Base-by-base conservation (phyloP, 2,113 vertebrate species). In the Sterrhoptilus dennistouni region DNA sequence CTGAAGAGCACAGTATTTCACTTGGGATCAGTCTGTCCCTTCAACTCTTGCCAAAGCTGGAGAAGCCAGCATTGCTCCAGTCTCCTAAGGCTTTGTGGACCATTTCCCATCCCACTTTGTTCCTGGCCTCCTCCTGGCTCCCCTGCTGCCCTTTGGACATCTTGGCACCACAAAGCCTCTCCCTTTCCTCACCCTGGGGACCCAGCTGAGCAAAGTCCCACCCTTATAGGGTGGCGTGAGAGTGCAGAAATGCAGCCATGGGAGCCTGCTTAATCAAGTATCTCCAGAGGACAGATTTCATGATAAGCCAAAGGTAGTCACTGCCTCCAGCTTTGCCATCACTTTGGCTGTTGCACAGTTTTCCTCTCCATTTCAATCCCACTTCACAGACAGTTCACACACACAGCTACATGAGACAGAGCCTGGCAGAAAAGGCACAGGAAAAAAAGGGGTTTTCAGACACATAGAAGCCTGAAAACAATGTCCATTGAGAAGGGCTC, bases 181-280 rank as follows among this genome's bases (percentile, higher is more conserved):
- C 92, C 90, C 88, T 90, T 65, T 77, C 44, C 60, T 86, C 22
- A 5, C 76, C 68, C 92, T 22, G 28, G 72, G 64, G 79, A 94
- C 28, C 8, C 4, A 45, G 35, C 64, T 12, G 93, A 88, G 69
- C 93, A 90, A 96, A 96, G 95, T 93, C 75, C 44, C 63, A 93
- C 42, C 65, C 82, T 64, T 22, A 24, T 10, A 50, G 61, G 21
- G 47, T 0, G 2, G 60, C 22, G 27, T 1, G 7, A 71, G 56
- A 89, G 69, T 3, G 3, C 59, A 93, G 59, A 89, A 80, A 91
- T 25, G 45, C 87, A 86, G 52, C 70, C 7, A 2, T 16, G 0
- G 0, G 66, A 94, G 75, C 42, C 71, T 83, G 63, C 54, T 90
- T 54, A 54, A 87, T 66, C 45, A 69, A 87, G 5, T 77, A 54